Evolutionary conservation across 35 echinoderm and acorn worm species (phyloP).

Genomic region (Apostichopus parvimensis): DNA sequence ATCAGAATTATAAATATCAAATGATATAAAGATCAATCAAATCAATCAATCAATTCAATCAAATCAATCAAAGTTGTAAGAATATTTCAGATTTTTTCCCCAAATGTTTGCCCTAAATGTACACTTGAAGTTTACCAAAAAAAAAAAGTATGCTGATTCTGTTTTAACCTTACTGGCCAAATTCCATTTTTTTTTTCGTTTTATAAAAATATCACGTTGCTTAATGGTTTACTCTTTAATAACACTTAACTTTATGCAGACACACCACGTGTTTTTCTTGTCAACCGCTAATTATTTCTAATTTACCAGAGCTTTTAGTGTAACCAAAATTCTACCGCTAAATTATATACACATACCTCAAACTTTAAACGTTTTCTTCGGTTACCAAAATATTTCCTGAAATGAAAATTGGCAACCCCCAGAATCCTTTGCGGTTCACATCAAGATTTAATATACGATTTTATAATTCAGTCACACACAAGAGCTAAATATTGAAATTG

Average conservation of each 20-base stretch:
- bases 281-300: background rate
- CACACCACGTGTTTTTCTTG: background rate
- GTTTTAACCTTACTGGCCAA: no score
- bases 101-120: background rate
- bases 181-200: background rate
- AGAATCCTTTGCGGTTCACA: slow-evolving; percentile 21
- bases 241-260: background rate
- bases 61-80: no score
- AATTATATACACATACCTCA: background rate
- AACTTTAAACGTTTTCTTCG: background rate
- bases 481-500: slow-evolving; percentile 23
- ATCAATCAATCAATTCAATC: no score
- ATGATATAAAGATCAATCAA: no score
- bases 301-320: slow-evolving; percentile 7
- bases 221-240: background rate
- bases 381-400: background rate
- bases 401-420: slow-evolving; percentile 35
- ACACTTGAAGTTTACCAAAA: no score
- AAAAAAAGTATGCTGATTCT: no score
- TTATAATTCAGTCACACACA: background rate
- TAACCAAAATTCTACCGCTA: background rate
- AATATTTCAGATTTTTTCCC: background rate
- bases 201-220: background rate
- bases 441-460: slow-evolving; percentile 12
- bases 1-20: no score